These are phyloP conservation scores for Euura saliciscinereae DNA, from an alignment of 1,140 invertebrate species.

Conservation along the genomic window DNA sequence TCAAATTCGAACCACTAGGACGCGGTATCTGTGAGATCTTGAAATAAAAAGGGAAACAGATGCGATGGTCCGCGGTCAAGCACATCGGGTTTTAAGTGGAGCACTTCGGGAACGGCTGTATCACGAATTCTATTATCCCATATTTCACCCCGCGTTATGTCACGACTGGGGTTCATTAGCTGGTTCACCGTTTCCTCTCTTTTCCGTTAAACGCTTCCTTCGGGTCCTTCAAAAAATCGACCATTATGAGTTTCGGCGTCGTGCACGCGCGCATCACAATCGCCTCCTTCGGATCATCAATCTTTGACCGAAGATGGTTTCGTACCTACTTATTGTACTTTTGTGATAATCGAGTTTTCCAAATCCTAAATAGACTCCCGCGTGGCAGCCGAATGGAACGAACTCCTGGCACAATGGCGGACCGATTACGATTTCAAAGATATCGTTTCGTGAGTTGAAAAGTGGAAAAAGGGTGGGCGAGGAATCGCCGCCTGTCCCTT, in stretches of 20 bases:
- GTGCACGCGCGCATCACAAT: too few relatives aligned
- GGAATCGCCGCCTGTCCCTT: conserved; percentile 20
- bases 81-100: not conserved
- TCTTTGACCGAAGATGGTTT: not conserved
- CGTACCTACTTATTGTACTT: too few relatives aligned
- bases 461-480: conserved; percentile 1
- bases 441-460: conserved; percentile 7
- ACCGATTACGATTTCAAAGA: conserved; percentile 7
- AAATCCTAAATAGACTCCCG: not conserved
- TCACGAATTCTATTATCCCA: not conserved
- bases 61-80: not conserved
- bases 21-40: not conserved
- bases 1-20: not conserved
- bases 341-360: not conserved
- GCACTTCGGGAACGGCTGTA: not conserved
- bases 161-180: not conserved
- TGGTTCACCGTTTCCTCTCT: not conserved
- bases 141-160: not conserved
- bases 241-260: too few relatives aligned
- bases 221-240: too few relatives aligned
- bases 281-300: not conserved
- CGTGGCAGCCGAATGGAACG: not conserved
- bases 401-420: not conserved
- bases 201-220: too few relatives aligned
- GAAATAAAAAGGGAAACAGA: not conserved